Evolutionary conservation across 2,113 vertebrate genomes (phyloP), one percentile per base, ranked within the genome.

Genomic region (Gorsachius goisagi): DNA sequence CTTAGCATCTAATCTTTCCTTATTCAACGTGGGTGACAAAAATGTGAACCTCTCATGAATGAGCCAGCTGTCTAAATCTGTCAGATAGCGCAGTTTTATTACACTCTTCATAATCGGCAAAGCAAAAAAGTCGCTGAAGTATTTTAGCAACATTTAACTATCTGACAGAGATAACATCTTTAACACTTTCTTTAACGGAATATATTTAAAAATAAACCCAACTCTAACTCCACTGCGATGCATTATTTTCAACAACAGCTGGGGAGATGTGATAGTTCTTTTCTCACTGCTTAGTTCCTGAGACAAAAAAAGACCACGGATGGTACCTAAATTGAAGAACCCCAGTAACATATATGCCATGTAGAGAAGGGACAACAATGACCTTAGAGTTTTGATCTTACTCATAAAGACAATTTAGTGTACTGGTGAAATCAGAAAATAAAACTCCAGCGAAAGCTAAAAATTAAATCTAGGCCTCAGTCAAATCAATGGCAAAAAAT

Each of bases 21-120:
- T 97, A 98, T 98, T 98, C 98, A 98, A 89, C 17, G 37, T 97
- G 98, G 97, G 97, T 97, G 97, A 98, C 97, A 97, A 98, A 97
- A 98, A 98, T 81, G 97, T 98, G 98, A 98, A 97, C 96, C 96
- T 97, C 96, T 97, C 93, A 89, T 97, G 97, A 98, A 97, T 96
- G 90, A 98, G 94, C 91, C 97, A 98, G 98, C 97, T 98, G 97
- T 97, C 98, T 93, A 89, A 97, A 97, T 96, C 97, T 98, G 96
- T 98, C 98, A 98, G 58, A 97, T 96, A n/a, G 93, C 62, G 24
- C 67, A 73, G 97, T 97, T 98, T 98, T 98, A 98, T 98, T 98
- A 93, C 97, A 93, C 90, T n/a, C 49, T 87, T 97, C 97, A 85
- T 96, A 95, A 93, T 69, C 84, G n/a, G 82, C 59, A 95, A 90